A percentile compares a stretch with the other conserved stretches of the same genome.
Conservation (phyloP, 1,140 invertebrate species). For the Apis dorsata region DNA sequence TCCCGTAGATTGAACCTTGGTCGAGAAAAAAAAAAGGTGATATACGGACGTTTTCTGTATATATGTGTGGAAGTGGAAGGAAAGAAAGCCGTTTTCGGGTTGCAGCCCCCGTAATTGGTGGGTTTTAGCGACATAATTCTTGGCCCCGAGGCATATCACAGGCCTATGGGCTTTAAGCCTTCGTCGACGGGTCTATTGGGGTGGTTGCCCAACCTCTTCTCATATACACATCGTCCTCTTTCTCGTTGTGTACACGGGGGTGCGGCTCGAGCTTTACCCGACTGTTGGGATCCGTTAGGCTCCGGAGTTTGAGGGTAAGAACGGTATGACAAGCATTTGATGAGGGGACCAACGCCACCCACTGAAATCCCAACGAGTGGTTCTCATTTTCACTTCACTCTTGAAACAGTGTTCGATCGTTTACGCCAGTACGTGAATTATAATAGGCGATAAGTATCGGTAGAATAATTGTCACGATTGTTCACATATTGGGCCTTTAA, state of each 20-base stretch:
- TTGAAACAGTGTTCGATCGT: neutral
- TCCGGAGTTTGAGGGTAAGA: slow-evolving; percentile 75
- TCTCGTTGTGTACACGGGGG: slow-evolving; percentile 71
- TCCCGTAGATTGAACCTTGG: neutral
- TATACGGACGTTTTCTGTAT: no score
- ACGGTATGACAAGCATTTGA: slow-evolving; percentile 79
- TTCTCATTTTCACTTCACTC: slow-evolving; percentile 63
- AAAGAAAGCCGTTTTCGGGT: slow-evolving; percentile 63
- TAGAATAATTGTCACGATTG: no score
- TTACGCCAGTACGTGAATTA: neutral
- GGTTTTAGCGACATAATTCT: slow-evolving; percentile 76
- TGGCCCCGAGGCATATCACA: slow-evolving; percentile 72
- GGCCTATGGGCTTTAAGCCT: slow-evolving; percentile 68
- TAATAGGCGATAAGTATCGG: no score
- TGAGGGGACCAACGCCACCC: slow-evolving; percentile 76
- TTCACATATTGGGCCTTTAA: no score
- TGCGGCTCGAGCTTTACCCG: slow-evolving; percentile 70
- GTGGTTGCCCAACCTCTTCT: slow-evolving; percentile 46
- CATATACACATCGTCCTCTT: slow-evolving; percentile 59
- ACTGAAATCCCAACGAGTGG: slow-evolving; percentile 74
- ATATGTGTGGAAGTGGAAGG: neutral
- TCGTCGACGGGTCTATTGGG: slow-evolving; percentile 69
- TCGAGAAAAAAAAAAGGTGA: neutral
- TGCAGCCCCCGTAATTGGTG: slow-evolving; percentile 71
- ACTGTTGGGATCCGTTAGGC: slow-evolving; percentile 72